Evolutionary conservation across 1,140 invertebrate genomes (phyloP).

Genomic region (Radopholus similis): DNA sequence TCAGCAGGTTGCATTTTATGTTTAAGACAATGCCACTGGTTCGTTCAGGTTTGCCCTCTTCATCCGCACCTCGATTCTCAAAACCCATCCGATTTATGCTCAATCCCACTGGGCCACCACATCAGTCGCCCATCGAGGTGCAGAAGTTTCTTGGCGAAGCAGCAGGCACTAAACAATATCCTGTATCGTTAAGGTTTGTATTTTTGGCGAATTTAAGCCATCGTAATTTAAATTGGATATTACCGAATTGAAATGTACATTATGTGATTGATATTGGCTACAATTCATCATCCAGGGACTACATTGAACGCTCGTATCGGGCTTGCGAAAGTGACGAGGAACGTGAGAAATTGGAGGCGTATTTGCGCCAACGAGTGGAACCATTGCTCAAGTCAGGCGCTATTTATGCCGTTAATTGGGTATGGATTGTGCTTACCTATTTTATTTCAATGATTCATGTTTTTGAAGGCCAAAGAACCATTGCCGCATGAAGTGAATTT

Average conservation of each 20-base stretch:
- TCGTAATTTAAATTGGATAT: neutral
- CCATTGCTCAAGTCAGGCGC: slow-evolving; percentile 42
- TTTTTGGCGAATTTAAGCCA: neutral
- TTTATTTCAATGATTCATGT: neutral
- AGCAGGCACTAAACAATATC: slow-evolving; percentile 4
- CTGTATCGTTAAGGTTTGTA: slow-evolving; percentile 7
- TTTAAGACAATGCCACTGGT: neutral
- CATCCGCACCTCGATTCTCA: neutral
- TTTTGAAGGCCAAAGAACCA: slow-evolving; percentile 31
- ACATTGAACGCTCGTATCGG: slow-evolving; percentile 38
- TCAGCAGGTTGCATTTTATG: slow-evolving; percentile 3
- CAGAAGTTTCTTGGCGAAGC: slow-evolving; percentile 20
- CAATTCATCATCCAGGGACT: slow-evolving; percentile 28
- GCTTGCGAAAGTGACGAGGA: slow-evolving; percentile 31
- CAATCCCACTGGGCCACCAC: neutral
- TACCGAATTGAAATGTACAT: neutral
- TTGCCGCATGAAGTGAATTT: slow-evolving; percentile 41
- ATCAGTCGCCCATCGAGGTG: neutral
- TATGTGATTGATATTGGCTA: neutral
- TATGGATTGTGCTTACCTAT: neutral
- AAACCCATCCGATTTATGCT: slow-evolving; percentile 20
- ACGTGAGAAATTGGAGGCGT: slow-evolving; percentile 30
- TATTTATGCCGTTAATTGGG: slow-evolving; percentile 41
- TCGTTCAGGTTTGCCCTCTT: slow-evolving; percentile 10
- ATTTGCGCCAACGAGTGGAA: slow-evolving; percentile 28